Conservation (phyloP, 53 echinoderm and acorn worm genomes). For the Glandiceps talaboti region DNA sequence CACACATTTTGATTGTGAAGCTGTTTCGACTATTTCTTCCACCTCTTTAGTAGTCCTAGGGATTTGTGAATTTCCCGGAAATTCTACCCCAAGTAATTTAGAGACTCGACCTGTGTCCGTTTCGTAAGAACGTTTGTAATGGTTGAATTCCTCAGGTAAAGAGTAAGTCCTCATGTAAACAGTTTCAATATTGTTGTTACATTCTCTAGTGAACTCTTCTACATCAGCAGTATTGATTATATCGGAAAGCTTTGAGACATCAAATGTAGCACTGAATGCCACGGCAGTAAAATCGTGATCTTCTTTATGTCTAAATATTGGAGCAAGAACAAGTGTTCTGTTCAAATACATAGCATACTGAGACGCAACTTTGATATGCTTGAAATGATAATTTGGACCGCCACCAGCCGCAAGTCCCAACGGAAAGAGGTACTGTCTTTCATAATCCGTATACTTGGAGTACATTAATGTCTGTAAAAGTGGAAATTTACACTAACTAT, state of each 20-base stretch:
- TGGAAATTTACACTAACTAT: too few species aligned
- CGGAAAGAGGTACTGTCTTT: neutral
- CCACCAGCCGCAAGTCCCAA: neutral
- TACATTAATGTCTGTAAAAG: too few species aligned
- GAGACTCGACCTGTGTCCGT: neutral
- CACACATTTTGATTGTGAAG: neutral
- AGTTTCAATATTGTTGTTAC: neutral
- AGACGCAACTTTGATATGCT: neutral
- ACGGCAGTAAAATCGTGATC: neutral
- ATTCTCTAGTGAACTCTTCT: neutral
- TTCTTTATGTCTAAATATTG: neutral
- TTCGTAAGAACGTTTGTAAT: neutral
- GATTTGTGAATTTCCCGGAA: neutral
- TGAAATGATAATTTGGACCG: neutral
- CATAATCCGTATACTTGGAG: too few species aligned
- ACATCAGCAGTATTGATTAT: neutral
- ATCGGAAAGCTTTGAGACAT: neutral
- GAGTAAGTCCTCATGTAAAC: neutral
- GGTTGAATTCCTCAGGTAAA: neutral
- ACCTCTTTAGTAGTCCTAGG: neutral
- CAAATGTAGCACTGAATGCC: neutral
- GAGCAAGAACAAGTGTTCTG: neutral
- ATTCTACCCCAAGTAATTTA: neutral
- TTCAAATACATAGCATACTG: neutral
- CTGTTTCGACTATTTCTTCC: neutral